Evolutionary conservation across 2,888 invertebrate genomes (phyloP).

Genomic region (Athalia circularis): DNA sequence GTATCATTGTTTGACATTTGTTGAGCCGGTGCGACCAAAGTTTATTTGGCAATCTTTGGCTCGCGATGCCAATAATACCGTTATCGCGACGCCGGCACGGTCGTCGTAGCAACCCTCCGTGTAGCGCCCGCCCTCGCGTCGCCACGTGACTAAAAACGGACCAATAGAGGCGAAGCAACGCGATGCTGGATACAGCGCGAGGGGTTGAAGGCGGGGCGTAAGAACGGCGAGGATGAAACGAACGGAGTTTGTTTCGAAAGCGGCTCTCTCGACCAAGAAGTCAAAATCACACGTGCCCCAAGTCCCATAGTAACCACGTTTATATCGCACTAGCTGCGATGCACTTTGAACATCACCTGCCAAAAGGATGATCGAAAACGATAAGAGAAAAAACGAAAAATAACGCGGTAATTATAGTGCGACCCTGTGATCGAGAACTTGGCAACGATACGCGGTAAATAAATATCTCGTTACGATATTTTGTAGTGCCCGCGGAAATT

Average conservation of each 20-base stretch:
- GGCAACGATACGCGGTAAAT: no score
- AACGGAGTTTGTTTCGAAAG: conserved; percentile 44
- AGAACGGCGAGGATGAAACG: conserved; percentile 77
- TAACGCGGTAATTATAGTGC: no score
- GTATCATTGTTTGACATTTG: not conserved
- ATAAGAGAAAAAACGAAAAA: not conserved
- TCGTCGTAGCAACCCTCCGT: conserved; percentile 66
- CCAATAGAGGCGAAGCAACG: conserved; percentile 64
- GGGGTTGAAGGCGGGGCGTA: conserved; percentile 81
- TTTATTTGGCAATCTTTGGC: conserved; percentile 72
- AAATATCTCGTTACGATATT: no score
- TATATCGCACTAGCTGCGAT: not conserved
- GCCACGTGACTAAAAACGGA: conserved; percentile 63
- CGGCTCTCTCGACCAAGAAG: conserved; percentile 65
- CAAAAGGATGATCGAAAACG: not conserved
- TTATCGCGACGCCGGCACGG: conserved; percentile 68
- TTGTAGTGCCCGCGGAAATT: no score
- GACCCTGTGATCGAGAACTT: no score
- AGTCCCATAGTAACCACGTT: conserved; percentile 64
- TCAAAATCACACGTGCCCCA: conserved; percentile 73
- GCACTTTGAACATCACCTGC: not conserved
- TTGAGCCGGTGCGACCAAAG: conserved; percentile 51
- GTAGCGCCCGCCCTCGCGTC: conserved; percentile 54
- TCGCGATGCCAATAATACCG: conserved; percentile 71
- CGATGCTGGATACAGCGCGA: conserved; percentile 82